Evolutionary conservation across 2,888 invertebrate genomes (phyloP).

Genomic region (Ectropis crepuscularia): DNA sequence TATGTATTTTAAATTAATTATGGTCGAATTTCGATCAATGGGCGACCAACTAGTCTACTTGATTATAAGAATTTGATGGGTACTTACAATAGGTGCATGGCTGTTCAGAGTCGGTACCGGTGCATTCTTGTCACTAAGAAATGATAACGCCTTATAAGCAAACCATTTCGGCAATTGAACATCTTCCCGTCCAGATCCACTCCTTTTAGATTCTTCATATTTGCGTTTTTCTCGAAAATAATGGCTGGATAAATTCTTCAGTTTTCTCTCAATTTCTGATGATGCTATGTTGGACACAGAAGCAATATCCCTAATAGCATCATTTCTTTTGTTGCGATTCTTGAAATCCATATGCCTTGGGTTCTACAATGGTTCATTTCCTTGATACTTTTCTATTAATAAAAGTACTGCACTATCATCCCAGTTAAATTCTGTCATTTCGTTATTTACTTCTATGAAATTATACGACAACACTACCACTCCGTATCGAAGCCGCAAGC

Average conservation of each 20-base stretch:
- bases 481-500: constrained; percentile 40
- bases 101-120: constrained; percentile 36
- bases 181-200: constrained; percentile 37
- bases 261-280: constrained; percentile 43
- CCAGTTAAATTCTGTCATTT: constrained; percentile 44
- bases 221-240: constrained; percentile 40
- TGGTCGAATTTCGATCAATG: no score
- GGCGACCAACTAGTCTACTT: constrained; percentile 30
- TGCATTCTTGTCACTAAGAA: constrained; percentile 37
- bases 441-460: constrained; percentile 34
- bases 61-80: constrained; percentile 35
- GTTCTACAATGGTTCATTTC: constrained; percentile 44
- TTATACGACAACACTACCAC: constrained; percentile 39
- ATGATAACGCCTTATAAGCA: constrained; percentile 42
- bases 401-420: constrained; percentile 44
- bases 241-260: constrained; percentile 39
- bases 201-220: constrained; percentile 43
- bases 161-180: constrained; percentile 41
- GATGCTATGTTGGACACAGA: constrained; percentile 43
- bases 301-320: constrained; percentile 42
- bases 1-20: constrained; percentile 36
- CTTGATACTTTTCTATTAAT: constrained; percentile 47
- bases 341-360: constrained; percentile 42
- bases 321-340: constrained; percentile 45
- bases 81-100: constrained; percentile 35